A percentile compares a stretch with the other conserved stretches of the same genome.
Evolutionary conservation across 2,113 vertebrate genomes (phyloP).

Genomic region (Chaetodon trifascialis): DNA sequence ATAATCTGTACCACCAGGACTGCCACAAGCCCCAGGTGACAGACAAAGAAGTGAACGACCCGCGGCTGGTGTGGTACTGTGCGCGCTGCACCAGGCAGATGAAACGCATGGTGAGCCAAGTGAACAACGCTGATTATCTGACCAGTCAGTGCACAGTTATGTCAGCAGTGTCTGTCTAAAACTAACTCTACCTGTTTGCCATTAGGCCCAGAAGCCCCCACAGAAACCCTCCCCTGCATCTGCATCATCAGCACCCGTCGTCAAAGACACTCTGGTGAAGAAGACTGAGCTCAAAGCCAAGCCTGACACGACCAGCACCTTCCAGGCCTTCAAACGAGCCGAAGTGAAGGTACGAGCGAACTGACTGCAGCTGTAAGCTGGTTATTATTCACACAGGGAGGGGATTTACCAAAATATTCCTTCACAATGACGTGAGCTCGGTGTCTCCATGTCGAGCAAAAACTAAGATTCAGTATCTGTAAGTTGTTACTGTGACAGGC

Average conservation of each 20-base stretch:
- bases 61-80: constrained; percentile 98
- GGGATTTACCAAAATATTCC: no score
- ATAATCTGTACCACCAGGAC: constrained; percentile 99
- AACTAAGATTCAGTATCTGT: neutral
- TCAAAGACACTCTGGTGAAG: constrained; percentile 95
- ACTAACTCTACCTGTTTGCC: neutral
- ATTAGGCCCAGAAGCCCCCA: constrained; percentile 95
- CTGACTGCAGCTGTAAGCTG: no score
- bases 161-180: neutral
- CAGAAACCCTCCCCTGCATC: constrained; percentile 93
- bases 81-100: constrained; percentile 97
- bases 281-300: constrained; percentile 94
- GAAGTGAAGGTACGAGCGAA: constrained; percentile 92
- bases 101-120: constrained; percentile 94
- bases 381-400: no score
- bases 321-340: constrained; percentile 96
- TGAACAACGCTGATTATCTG: no score
- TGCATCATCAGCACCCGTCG: constrained; percentile 88
- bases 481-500: neutral
- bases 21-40: constrained; percentile 99
- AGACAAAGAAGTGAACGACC: constrained; percentile 98
- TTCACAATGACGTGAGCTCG: neutral
- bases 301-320: constrained; percentile 90
- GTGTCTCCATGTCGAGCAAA: neutral
- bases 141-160: neutral